These are phyloP conservation scores for Ptiloglossa arizonensis DNA, from an alignment of 1,140 invertebrate genomes.

Conservation along the genomic window DNA sequence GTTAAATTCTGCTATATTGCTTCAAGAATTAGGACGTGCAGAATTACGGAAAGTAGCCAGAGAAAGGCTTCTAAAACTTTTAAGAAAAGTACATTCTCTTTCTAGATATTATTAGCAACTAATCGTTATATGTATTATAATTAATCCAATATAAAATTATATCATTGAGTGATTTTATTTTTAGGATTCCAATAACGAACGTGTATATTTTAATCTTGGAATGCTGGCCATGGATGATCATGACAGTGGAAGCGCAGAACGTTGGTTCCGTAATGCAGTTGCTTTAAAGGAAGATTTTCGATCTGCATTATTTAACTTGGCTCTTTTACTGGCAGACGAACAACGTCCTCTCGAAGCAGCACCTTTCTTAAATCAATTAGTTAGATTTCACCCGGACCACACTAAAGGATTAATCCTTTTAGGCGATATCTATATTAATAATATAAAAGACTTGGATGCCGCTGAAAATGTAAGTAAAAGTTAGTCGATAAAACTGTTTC, in stretches of 20 bases:
- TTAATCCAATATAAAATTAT: neutral
- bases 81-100: constrained; percentile 85
- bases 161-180: neutral
- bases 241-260: constrained; percentile 92
- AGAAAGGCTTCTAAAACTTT: constrained; percentile 90
- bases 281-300: constrained; percentile 93
- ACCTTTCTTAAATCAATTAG: constrained; percentile 94
- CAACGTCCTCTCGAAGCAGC: constrained; percentile 94
- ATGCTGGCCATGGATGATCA: constrained; percentile 98
- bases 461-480: constrained; percentile 89
- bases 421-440: constrained; percentile 98
- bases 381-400: constrained; percentile 96
- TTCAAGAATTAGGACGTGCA: constrained; percentile 93
- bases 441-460: constrained; percentile 95
- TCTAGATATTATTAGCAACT: too few species aligned
- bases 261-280: constrained; percentile 93
- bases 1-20: constrained; percentile 96
- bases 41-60: constrained; percentile 90
- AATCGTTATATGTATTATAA: neutral
- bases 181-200: constrained; percentile 89
- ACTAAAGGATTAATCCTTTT: constrained; percentile 96
- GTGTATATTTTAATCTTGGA: constrained; percentile 96
- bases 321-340: constrained; percentile 93
- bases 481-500: constrained; percentile 11
- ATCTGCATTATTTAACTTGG: constrained; percentile 97